Base-by-base conservation (phyloP, 2,888 invertebrate genomes). In the Ariolimax columbianus region DNA sequence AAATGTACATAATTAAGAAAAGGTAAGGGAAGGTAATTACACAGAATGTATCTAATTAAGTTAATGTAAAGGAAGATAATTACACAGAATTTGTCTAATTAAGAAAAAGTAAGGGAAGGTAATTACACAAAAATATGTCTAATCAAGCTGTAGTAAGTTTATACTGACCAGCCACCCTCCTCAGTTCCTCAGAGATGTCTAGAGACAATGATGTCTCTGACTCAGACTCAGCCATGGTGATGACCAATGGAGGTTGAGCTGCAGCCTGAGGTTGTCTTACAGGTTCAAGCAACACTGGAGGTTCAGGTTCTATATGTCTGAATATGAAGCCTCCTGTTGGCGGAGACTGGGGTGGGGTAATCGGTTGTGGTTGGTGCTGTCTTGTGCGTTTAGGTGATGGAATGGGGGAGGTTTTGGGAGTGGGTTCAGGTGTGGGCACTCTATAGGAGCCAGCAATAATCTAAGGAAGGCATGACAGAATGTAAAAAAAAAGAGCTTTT, bases 161-260 rank as follows among this genome's bases (percentile, higher is more conserved):
- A 55, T n/a, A 66, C 87, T 79, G 85, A 91, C 92, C 89, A 82
- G 89, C 88, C 9, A 92, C 87, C 77, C 88, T 87, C 26, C 89
- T 86, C 36, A 92, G 87, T 77, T 91, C 91, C 80, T 91, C 90
- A 82, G 90, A 89, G 43, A 92, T 90, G 83, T 91, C 91, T 43
- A 90, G 83, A 11, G 91, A 91, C 2, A 87, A 89, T 4, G 91
- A 91, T n/a, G 87, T 87, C 80, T 91, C 91, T 43, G 90, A 89
- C 77, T 92, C 92, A 17, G 90, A 89, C 68, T 91, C 91, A 23
- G 87, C 82, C 26, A 86, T 88, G 11, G 38, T 63, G 19, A 75
- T 68, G 40, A 59, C 40, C n/a, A 26, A 11, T 0, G 38, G 66
- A 17, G 77, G 66, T 23, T 63, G 68, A 9, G 72, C 40, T 40